Conservation (phyloP, 1,140 invertebrate species). For the Neodiprion lecontei region DNA sequence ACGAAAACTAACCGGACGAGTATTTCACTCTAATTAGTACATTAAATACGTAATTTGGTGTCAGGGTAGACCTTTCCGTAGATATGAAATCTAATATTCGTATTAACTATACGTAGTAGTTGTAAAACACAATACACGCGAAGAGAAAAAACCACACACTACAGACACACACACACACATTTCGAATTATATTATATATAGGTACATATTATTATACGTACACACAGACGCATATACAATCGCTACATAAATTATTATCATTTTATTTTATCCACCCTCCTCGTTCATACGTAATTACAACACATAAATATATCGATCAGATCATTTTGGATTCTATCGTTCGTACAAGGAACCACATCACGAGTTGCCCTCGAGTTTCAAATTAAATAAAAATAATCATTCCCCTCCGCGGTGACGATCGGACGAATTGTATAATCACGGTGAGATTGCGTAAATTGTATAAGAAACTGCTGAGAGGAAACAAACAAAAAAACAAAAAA, state of each 20-base stretch:
- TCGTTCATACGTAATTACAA: background rate
- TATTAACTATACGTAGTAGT: constrained; percentile 34
- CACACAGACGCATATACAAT: background rate
- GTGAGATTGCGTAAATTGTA: too few relatives aligned
- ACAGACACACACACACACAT: constrained; percentile 3
- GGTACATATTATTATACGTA: constrained; percentile 9
- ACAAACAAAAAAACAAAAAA: too few relatives aligned
- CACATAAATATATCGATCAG: background rate
- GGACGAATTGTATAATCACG: too few relatives aligned
- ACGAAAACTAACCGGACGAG: constrained; percentile 49
- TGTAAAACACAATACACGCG: constrained; percentile 32
- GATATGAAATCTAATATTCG: constrained; percentile 56
- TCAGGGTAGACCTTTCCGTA: constrained; percentile 65
- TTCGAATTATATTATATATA: background rate
- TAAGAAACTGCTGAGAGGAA: too few relatives aligned
- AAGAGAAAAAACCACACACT: constrained; percentile 18
- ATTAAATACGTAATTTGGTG: constrained; percentile 67
- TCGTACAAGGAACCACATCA: background rate
- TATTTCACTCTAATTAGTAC: constrained; percentile 61
- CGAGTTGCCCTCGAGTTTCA: too few relatives aligned
- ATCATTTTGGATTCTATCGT: background rate
- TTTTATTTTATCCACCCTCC: constrained; percentile 19
- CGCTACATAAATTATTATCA: constrained; percentile 36
- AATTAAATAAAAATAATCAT: too few relatives aligned
- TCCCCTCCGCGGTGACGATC: too few relatives aligned